phyloP scores from a whole-genome alignment of 1,140 invertebrate species.

The Leptopilina clavipes region DNA sequence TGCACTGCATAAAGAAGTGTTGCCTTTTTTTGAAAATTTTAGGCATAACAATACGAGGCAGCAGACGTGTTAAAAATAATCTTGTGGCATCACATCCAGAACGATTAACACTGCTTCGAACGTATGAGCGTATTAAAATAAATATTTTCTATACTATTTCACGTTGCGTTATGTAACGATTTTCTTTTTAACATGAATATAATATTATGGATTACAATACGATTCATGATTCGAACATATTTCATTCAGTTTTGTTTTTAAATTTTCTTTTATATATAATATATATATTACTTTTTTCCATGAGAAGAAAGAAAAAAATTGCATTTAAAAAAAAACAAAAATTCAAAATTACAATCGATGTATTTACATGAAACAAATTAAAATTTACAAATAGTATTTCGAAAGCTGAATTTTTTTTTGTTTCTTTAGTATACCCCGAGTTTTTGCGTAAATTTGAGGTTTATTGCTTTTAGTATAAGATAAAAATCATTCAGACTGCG shows the following conservation, averaged over 20 bases:
- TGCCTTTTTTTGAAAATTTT: not conserved
- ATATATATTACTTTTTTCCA: too few relatives aligned
- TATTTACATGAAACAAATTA: slow-evolving; percentile 17
- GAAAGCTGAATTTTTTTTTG: slow-evolving; percentile 1
- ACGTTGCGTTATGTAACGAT: slow-evolving; percentile 63
- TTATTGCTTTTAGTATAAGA: too few relatives aligned
- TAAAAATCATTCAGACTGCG: slow-evolving; percentile 30
- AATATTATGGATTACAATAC: slow-evolving; percentile 59
- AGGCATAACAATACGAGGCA: slow-evolving; percentile 11
- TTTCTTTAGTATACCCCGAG: not conserved
- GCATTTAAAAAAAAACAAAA: not conserved
- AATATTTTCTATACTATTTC: slow-evolving; percentile 70
- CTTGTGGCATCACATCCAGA: slow-evolving; percentile 65
- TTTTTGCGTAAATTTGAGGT: too few relatives aligned
- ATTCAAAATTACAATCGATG: slow-evolving; percentile 3
- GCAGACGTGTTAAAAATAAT: slow-evolving; percentile 15
- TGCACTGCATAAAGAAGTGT: slow-evolving; percentile 3
- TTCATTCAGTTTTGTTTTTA: slow-evolving; percentile 11
- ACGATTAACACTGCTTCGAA: slow-evolving; percentile 62
- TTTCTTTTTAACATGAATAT: slow-evolving; percentile 64
- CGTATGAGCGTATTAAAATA: slow-evolving; percentile 69
- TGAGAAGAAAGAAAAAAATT: not conserved
- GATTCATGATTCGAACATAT: slow-evolving; percentile 17
- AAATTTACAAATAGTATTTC: slow-evolving; percentile 24
- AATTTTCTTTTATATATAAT: not conserved